phyloP scores from a whole-genome alignment of 2,797 vertebrate genomes.

The Crypturellus tataupa region DNA sequence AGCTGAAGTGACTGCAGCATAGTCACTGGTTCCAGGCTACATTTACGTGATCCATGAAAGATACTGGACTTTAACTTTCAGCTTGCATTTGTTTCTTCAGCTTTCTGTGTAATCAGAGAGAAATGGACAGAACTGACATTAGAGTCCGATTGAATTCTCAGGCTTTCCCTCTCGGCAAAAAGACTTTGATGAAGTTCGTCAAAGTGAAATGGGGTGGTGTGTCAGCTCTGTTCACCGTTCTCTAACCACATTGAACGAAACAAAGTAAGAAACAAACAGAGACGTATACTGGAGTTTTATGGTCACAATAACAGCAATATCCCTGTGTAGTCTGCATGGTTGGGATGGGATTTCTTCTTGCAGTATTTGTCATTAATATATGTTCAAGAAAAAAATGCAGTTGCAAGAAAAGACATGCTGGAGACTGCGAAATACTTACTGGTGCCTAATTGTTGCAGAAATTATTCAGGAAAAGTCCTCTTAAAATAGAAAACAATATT shows the following conservation, averaged over 20 bases:
- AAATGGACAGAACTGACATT: background rate
- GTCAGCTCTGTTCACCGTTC: background rate
- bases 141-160: background rate
- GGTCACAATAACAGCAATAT: conserved; percentile 30
- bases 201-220: conserved; percentile 17
- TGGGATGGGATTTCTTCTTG: conserved; percentile 53
- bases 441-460: conserved; percentile 64
- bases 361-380: background rate
- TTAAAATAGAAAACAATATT: conserved; percentile 62
- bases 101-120: background rate
- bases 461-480: conserved; percentile 61
- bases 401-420: conserved; percentile 56
- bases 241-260: conserved; percentile 2
- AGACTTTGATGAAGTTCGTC: background rate
- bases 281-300: conserved; percentile 46
- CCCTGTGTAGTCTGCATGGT: conserved; percentile 2
- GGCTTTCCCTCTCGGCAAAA: background rate
- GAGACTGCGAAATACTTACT: conserved; percentile 68
- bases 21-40: background rate
- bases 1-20: background rate
- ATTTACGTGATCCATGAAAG: background rate
- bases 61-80: background rate
- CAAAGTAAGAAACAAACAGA: background rate
- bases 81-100: background rate
- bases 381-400: conserved; percentile 34